These are phyloP conservation scores for Diarsia dahlii DNA, from an alignment of 2,888 invertebrate species.

Conservation along the genomic window DNA sequence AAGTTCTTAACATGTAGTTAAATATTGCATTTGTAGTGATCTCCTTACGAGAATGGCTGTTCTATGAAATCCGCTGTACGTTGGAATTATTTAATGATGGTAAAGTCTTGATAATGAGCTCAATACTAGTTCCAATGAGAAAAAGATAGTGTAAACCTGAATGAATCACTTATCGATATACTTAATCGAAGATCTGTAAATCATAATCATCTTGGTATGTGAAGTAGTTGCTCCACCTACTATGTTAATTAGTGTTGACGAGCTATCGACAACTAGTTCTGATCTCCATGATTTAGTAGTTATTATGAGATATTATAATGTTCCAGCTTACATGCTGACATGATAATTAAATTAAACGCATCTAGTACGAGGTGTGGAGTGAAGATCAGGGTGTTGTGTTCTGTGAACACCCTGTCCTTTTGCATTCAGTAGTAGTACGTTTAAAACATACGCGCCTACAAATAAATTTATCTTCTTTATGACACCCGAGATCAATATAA, in stretches of 20 bases:
- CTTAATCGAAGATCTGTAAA: slow-evolving; percentile 27
- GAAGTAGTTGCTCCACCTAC: neutral
- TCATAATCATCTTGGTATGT: slow-evolving; percentile 20
- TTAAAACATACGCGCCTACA: neutral
- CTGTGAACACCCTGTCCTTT: neutral
- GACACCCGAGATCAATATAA: neutral
- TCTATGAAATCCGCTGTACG: neutral
- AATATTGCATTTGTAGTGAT: neutral
- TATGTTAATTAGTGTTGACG: slow-evolving; percentile 28
- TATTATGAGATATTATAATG: neutral
- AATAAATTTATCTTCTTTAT: slow-evolving; percentile 1
- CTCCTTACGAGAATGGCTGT: neutral
- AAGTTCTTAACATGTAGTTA: neutral
- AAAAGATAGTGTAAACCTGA: neutral
- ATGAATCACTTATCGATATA: slow-evolving; percentile 8
- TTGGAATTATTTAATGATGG: slow-evolving; percentile 15
- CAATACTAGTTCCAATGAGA: slow-evolving; percentile 16
- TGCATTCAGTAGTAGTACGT: neutral
- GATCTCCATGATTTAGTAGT: neutral
- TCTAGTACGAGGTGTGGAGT: neutral
- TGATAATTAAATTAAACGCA: slow-evolving; percentile 16
- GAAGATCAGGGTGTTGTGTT: neutral
- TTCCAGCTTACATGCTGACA: neutral
- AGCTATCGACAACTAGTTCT: slow-evolving; percentile 19
- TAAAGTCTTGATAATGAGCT: slow-evolving; percentile 22